Base-by-base conservation (phyloP, 2,797 vertebrate species). In the Mastacembelus armatus region DNA sequence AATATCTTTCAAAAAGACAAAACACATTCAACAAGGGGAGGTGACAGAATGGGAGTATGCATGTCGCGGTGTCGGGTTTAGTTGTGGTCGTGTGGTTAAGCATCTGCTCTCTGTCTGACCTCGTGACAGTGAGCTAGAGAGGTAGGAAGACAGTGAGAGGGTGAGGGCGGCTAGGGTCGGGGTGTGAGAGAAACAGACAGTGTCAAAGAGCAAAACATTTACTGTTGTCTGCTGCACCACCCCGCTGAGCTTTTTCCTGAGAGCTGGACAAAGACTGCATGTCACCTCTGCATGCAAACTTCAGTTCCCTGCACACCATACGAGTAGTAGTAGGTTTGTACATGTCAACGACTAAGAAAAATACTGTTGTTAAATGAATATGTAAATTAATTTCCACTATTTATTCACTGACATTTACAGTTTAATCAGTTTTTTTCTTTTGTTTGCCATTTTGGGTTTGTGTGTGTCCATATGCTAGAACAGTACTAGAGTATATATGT, bases 41-140 rank as follows among this genome's bases (percentile, higher is more conserved):
- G 24, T 78, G 80, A 84, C 77, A 72, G 77, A 66, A 68, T 60
- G 70, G 39, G 49, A 70, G 40, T 29, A 45, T 19, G 36, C 14
- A 19, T 66, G 78, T 73, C 71, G 65, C 11, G 24, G 54, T 71
- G 82, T 83, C 74, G 60, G 72, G 56, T 78, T 61, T 35, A 74
- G 69, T 56, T 73, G 78, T 47, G 74, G 78, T 71, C 59, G 36
- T 64, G 72, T 51, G 51, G 83, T 65, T 67, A 56, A 89, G 87
- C 90, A 90, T 83, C 89, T 90, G 91, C 80, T 87, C 51, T 56
- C 69, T 67, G 85, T 86, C 85, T 85, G 84, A 85, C 78, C 78
- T 55, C n/a, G 30, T 77, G 76, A 81, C 81, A 81, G 77, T 18
- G 18, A 67, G 55, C n/a, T 63, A 66, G 64, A 56, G 67, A 30